Evolutionary conservation across 2,113 vertebrate species (phyloP).

Genomic region (Epinephelus fuscoguttatus): DNA sequence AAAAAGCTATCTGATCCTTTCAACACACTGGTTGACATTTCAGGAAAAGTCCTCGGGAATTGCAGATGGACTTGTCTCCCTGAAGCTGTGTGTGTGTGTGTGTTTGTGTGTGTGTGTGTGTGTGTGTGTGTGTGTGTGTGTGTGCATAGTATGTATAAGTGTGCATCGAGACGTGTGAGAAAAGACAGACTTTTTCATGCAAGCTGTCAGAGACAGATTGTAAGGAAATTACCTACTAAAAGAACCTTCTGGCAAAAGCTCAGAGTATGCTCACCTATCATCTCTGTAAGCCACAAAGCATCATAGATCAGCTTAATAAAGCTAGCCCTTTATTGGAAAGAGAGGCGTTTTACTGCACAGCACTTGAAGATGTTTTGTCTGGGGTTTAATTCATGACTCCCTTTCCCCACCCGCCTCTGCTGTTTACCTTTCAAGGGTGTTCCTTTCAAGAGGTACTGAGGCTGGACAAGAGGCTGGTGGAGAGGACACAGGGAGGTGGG

Average conservation of each 20-base stretch:
- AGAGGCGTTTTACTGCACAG: conserved; percentile 8
- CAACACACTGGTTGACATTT: conserved; percentile 81
- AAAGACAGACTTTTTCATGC: not conserved
- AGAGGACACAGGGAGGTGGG: conserved; percentile 46
- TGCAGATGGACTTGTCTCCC: conserved; percentile 59
- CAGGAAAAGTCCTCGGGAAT: conserved; percentile 62
- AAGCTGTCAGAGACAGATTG: conserved; percentile 16
- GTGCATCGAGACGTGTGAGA: conserved; percentile 3
- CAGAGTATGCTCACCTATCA: not conserved
- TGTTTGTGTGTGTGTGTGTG: not conserved
- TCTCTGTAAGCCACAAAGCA: conserved; percentile 28
- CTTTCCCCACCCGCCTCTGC: conserved; percentile 6
- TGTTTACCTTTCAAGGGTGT: conserved; percentile 73
- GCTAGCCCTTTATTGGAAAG: conserved; percentile 24
- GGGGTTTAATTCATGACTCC: conserved; percentile 34
- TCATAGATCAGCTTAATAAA: conserved; percentile 44
- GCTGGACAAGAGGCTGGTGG: conserved; percentile 46
- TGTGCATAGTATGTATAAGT: not conserved
- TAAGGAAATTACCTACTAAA: conserved; percentile 3
- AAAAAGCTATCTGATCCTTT: conserved; percentile 82
- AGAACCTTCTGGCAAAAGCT: not conserved
- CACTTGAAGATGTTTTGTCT: conserved; percentile 33
- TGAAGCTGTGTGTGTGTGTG: conserved; percentile 2
- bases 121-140: conserved; percentile 1
- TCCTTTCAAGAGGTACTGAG: conserved; percentile 25